These are phyloP conservation scores for Celastrina argiolus DNA, from an alignment of 2,888 invertebrate genomes.

Conservation along the genomic window DNA sequence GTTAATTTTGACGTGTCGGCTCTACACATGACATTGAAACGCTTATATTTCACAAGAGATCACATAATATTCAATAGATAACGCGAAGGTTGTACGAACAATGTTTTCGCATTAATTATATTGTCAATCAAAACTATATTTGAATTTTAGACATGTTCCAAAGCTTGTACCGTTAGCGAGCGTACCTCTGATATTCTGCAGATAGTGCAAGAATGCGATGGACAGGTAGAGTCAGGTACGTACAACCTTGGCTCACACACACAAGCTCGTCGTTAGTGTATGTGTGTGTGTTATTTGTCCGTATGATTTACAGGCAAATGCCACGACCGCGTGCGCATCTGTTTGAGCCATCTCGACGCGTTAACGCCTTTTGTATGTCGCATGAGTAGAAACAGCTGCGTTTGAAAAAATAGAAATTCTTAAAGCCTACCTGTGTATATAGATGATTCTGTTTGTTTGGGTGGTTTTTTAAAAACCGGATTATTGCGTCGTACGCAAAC, in stretches of 20 bases:
- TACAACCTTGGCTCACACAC: constrained; percentile 39
- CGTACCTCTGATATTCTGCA: constrained; percentile 56
- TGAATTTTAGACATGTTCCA: constrained; percentile 23
- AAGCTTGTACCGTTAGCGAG: constrained; percentile 57
- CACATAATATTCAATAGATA: constrained; percentile 26
- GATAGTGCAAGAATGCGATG: constrained; percentile 68
- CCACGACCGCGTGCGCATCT: constrained; percentile 64
- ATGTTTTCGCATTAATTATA: constrained; percentile 56
- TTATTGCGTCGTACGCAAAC: constrained; percentile 11
- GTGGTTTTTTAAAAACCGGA: constrained; percentile 7
- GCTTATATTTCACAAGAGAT: constrained; percentile 14
- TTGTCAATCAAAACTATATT: constrained; percentile 46
- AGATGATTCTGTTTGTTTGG: constrained; percentile 19
- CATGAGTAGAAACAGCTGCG: constrained; percentile 59
- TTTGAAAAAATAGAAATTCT: constrained; percentile 48
- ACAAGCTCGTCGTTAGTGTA: constrained; percentile 29
- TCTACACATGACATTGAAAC: constrained; percentile 17
- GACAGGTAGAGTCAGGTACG: constrained; percentile 62
- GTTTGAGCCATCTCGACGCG: constrained; percentile 60
- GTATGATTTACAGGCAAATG: constrained; percentile 73
- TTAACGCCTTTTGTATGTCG: constrained; percentile 64
- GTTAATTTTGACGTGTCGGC: constrained; percentile 3
- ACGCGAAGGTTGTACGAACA: constrained; percentile 46
- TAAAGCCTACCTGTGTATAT: constrained; percentile 33
- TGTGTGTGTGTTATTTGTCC: constrained; percentile 62